Evolutionary conservation across 2,797 vertebrate species (phyloP).

Genomic region (Chelmon rostratus): DNA sequence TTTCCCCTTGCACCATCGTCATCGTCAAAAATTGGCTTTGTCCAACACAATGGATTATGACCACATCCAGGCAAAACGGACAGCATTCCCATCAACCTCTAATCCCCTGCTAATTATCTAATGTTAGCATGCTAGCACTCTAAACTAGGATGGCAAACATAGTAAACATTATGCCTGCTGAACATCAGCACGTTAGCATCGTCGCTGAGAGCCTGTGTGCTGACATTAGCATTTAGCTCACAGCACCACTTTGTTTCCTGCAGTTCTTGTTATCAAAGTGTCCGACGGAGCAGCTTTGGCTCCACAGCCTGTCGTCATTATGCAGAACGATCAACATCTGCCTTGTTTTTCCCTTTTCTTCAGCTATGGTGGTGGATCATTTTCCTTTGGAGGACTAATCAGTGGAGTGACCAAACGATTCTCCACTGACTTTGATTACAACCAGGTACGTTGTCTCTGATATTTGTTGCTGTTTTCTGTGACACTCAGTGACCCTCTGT

Average conservation of each 20-base stretch:
- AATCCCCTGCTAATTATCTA: neutral
- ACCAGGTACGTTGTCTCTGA: conserved; percentile 84
- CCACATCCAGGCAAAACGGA: neutral
- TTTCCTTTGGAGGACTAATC: conserved; percentile 88
- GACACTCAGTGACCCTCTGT: neutral
- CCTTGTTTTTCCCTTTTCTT: conserved; percentile 28
- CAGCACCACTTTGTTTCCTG: neutral
- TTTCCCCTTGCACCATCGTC: no score
- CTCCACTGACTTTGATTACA: conserved; percentile 87
- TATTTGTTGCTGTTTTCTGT: neutral
- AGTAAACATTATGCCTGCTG: neutral
- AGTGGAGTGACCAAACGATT: conserved; percentile 84
- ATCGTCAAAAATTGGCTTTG: neutral
- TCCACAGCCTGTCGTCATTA: neutral
- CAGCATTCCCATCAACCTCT: neutral
- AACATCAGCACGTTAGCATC: neutral
- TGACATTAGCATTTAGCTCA: neutral
- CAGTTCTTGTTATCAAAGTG: neutral
- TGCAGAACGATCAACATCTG: neutral
- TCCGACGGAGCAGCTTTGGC: conserved; percentile 1
- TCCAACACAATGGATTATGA: neutral
- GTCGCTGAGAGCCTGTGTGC: neutral
- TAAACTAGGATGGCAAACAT: neutral
- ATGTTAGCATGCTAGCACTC: neutral
- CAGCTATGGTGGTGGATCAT: conserved; percentile 86